Evolutionary conservation across 2,888 invertebrate genomes (phyloP), one percentile per base, ranked within the genome.

Genomic region (Lordiphosa andalusiaca): DNA sequence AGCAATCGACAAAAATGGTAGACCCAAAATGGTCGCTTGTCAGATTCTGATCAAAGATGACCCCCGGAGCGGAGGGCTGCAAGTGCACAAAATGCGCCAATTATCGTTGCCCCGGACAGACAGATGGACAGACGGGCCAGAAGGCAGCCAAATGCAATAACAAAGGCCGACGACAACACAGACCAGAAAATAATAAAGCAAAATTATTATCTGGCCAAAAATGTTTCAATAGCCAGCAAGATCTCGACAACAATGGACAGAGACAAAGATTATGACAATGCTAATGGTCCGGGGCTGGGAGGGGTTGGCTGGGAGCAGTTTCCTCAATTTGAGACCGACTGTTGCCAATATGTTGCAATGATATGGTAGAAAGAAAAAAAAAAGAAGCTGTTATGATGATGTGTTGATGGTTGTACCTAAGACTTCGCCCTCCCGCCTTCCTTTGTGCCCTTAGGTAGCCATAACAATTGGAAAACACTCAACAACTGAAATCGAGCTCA

Each of bases 261-360:
- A 49, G 51, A 62, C 58, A 63, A 62, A 58, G 35, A 53, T 33
- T 47, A 58, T 54, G 74, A 73, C 67, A 78, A 73, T 63, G 50
- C 66, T 76, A 62, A 61, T 67, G 62, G 12, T 41, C 9, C 36
- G 36, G 47, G 58, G 67, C 48, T 19, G 12, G n/a, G 36, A 3
- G 19, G 30, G 30, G 21, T 16, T 16, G n/a, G 9, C n/a, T 19
- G 16, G 25, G 48, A 38, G 39, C 38, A 49, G 47, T 51, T 64
- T 56, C 65, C 65, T 57, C 63, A 56, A 64, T 64, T 65, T 65
- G 66, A 48, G 58, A 66, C 67, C 66, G 82, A 64, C 59, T 75
- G 75, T 82, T 82, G 80, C 76, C 75, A 77, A 77, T 77, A 78
- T 82, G 78, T 78, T 54, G 69, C 69, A 71, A 78, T 74, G 69